Evolutionary conservation across 1,140 invertebrate genomes (phyloP), one percentile per base, ranked within the genome.

Genomic region (Zaprionus africanus): DNA sequence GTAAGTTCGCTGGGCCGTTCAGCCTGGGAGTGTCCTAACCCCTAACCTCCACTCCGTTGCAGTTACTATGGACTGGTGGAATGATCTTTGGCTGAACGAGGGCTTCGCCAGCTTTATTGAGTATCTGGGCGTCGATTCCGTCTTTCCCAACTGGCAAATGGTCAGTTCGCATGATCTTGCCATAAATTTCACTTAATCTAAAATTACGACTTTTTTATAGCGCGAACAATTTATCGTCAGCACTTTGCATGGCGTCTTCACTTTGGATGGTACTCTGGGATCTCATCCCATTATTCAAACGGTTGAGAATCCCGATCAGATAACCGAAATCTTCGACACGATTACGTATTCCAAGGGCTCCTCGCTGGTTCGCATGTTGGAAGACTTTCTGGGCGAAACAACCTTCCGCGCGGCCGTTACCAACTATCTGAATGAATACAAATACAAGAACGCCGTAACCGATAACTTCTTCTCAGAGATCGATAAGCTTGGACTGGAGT

Each of bases 311-410:
- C 97, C 98, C 1, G 96, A 98, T 92, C 95, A 99, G 93, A 99
- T 99, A 56, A 98, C 96, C 0, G 96, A 97, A 71, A 96, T 98
- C 64, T 99, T 99, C 92, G 98, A 99, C 93, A 93, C 94, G 0
- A 99, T 99, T 81, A 98, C 98, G 5, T 99, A 99, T 91, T 96
- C 95, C 67, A 99, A 99, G 96, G 98, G 98, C 54, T 96, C 97
- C 0, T 96, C 97, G 17, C 93, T 99, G 15, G 94, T 99, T 38
- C 94, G 98, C 57, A 99, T 99, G 98, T 93, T 99, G 90, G 96
- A 98, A 92, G 94, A 96, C 67, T 97, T 98, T 84, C 94, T 98
- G 46, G 96, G 96, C 1, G 93, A 95, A 38, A 94, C 96, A 15
- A 95, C 94, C 5, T 99, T 99, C 93, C 94, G 95, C 66, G 86